Base-by-base conservation (phyloP, 53 echinoderm and acorn worm species). In the Temnopleurus reevesii region DNA sequence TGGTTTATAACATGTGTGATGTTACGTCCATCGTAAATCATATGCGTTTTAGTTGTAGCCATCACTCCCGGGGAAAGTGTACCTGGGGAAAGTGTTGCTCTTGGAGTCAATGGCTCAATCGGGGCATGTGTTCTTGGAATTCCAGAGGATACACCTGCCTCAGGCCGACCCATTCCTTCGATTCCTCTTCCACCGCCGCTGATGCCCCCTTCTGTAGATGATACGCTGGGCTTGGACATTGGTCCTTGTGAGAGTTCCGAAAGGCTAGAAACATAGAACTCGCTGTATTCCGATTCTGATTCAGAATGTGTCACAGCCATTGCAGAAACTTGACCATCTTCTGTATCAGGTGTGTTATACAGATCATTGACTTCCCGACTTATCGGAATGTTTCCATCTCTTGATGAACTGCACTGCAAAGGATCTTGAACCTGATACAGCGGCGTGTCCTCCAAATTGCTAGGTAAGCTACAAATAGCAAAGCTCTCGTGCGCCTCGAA, bases 401-500 rank as follows among this genome's bases (percentile, higher is more conserved):
- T 55, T 5, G 26, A 19, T 1, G 33, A 18, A 45, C 46, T 27
- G 23, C 88, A 87, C 12, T 49, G 66, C 19, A 87, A 35, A 27
- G 88, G 88, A 29, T 49, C 38, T 6, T 24, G 46, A 29, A 87
- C 28, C 2, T 26, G 65, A 33, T 87, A 87, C 24, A 87, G 18
- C 3, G 88, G 88, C 3, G 71, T 87, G 1, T 71, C 71, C 18
- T 49, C 30, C 8, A 64, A 5, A 47, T 36, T 18, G 13, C 31
- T 17, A 19, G 88, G 88, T 30, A 10, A 3, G 27, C 28, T 26
- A 34, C 88, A 87, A 29, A 87, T 66, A 2, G 88, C 88, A 49
- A 66, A 87, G 23, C 88, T 87, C 53, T 71, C 88, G 51, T 87
- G 66, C 5, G 88, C 88, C 30, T 87, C 88, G 54, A 66, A 87